Conservation (phyloP, 2,113 vertebrate species). For the Theristicus caerulescens region DNA sequence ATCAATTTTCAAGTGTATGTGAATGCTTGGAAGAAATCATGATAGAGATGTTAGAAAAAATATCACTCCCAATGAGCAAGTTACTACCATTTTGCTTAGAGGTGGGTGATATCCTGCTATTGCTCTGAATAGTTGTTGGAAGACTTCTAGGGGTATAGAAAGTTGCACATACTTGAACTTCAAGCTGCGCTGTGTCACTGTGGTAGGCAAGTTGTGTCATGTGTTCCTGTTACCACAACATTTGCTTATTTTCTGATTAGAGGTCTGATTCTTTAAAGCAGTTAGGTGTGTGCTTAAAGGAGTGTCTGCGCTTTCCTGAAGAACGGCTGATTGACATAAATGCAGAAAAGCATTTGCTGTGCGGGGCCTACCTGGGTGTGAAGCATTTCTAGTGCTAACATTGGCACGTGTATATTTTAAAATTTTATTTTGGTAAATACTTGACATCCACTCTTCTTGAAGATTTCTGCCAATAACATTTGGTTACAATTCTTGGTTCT, state of each 20-base stretch:
- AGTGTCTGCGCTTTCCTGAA: neutral
- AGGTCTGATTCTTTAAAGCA: neutral
- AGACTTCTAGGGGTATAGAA: neutral
- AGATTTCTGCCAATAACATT: neutral
- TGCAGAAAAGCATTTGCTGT: neutral
- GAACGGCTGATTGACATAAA: neutral
- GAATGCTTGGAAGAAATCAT: neutral
- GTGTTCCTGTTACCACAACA: neutral
- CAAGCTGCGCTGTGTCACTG: neutral
- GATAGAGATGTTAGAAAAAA: neutral
- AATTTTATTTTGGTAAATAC: neutral
- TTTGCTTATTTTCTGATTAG: neutral
- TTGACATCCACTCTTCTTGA: neutral
- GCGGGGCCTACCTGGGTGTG: neutral
- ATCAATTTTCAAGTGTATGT: neutral
- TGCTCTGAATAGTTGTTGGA: neutral
- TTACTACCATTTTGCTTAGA: neutral
- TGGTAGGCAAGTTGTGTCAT: neutral
- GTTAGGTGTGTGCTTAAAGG: neutral
- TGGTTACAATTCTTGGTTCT: neutral
- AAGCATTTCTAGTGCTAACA: neutral
- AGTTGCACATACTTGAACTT: neutral
- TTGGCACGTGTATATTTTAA: neutral
- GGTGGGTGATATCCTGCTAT: neutral
- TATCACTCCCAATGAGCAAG: neutral